Evolutionary conservation across 2,113 vertebrate species (phyloP).

Genomic region (Lophochroa leadbeateri): DNA sequence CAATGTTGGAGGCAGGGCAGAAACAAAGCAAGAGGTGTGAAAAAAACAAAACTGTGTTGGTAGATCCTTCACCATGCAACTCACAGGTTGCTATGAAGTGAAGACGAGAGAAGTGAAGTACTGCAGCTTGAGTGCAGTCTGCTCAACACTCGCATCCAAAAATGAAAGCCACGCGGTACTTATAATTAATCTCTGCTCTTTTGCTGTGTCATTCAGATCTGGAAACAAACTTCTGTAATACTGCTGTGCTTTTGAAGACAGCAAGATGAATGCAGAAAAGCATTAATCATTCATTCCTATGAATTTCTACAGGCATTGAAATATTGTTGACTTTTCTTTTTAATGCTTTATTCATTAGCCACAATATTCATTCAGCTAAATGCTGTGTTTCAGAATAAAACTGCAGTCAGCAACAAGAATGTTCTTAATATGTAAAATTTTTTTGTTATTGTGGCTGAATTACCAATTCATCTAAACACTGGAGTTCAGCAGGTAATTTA

Average conservation of each 20-base stretch:
- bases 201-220: constrained; percentile 13
- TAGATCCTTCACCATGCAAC: not conserved
- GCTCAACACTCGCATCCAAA: not conserved
- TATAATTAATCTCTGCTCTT: constrained; percentile 22
- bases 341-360: constrained; percentile 49
- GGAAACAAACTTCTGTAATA: constrained; percentile 26
- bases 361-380: constrained; percentile 51
- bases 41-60: not conserved
- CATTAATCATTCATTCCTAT: constrained; percentile 32
- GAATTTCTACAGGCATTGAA: constrained; percentile 32
- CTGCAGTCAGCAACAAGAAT: not conserved
- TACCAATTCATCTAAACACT: not conserved
- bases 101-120: not conserved
- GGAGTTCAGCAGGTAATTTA: not conserved
- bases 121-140: not conserved
- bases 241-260: constrained; percentile 14
- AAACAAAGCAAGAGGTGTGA: constrained; percentile 8
- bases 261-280: constrained; percentile 7
- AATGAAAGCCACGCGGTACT: not conserved
- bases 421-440: not conserved
- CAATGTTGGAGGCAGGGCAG: not conserved
- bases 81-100: not conserved
- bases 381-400: not conserved
- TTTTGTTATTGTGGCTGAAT: not conserved
- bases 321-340: constrained; percentile 33